Evolutionary conservation across 2,888 invertebrate species (phyloP).

Genomic region (Hirtodrosophila confusa): DNA sequence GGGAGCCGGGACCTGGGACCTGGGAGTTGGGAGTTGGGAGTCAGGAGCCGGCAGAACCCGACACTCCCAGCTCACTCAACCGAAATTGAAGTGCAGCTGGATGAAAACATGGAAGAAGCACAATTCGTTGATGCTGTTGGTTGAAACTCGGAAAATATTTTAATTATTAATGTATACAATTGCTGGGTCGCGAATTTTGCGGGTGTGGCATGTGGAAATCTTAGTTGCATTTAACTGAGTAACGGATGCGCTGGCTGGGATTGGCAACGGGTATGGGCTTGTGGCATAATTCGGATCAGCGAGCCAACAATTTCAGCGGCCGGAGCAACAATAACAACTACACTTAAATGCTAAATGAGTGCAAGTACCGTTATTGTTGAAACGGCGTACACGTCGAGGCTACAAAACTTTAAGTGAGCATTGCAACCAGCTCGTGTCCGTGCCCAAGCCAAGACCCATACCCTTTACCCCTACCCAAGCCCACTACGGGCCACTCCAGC

Average conservation of each 20-base stretch:
- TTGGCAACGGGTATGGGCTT: slow-evolving; percentile 31
- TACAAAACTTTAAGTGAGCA: slow-evolving; percentile 63
- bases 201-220: slow-evolving; percentile 3
- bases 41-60: background rate
- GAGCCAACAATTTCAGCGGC: slow-evolving; percentile 48
- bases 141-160: slow-evolving; percentile 49
- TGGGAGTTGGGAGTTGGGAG: too few relatives aligned
- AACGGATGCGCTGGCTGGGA: slow-evolving; percentile 45
- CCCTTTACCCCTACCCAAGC: background rate
- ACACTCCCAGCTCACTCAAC: slow-evolving; percentile 39
- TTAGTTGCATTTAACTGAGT: slow-evolving; percentile 33
- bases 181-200: slow-evolving; percentile 16
- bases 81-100: slow-evolving; percentile 55
- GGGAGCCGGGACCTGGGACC: too few relatives aligned
- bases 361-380: slow-evolving; percentile 66
- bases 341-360: slow-evolving; percentile 80
- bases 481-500: slow-evolving; percentile 25
- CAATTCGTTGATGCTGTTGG: background rate
- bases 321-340: slow-evolving; percentile 58
- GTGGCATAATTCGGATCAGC: slow-evolving; percentile 52
- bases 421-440: slow-evolving; percentile 14
- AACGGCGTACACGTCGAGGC: slow-evolving; percentile 24
- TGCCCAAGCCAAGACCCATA: too few relatives aligned
- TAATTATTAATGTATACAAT: slow-evolving; percentile 76
- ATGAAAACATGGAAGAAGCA: slow-evolving; percentile 27